phyloP scores from a whole-genome alignment of 2,113 vertebrate species.

The Stomatorhinus ivindoensis region DNA sequence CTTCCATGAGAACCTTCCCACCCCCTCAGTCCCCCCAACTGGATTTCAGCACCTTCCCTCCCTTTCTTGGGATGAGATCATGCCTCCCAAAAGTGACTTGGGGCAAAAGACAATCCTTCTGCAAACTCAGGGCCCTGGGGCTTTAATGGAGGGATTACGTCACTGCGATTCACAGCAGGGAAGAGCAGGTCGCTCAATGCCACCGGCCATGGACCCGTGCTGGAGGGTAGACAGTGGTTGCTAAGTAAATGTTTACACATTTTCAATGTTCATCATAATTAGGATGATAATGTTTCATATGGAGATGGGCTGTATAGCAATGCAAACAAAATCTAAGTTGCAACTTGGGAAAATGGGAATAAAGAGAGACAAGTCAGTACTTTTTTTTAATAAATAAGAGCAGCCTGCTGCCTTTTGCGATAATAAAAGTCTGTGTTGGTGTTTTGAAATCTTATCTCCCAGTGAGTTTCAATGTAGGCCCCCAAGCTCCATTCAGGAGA shows the following conservation, averaged over 20 bases:
- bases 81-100: neutral
- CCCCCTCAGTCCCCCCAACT: neutral
- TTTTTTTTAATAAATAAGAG: neutral
- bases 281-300: neutral
- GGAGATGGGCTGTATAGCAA: neutral
- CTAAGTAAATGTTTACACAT: neutral
- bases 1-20: neutral
- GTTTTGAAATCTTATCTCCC: neutral
- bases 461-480: neutral
- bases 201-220: neutral
- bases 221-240: neutral
- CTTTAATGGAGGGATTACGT: neutral
- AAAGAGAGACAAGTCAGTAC: neutral
- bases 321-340: neutral
- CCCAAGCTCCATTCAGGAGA: neutral
- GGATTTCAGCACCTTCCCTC: neutral
- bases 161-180: neutral
- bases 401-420: neutral
- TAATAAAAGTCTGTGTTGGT: neutral
- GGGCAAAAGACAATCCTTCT: constrained; percentile 4
- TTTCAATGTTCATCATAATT: neutral
- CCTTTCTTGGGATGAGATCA: constrained; percentile 8
- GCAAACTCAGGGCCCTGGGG: neutral
- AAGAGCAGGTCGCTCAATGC: neutral
- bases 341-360: neutral